phyloP scores from a whole-genome alignment of 2,888 invertebrate species.

The Caenorhabditis zanzibari region DNA sequence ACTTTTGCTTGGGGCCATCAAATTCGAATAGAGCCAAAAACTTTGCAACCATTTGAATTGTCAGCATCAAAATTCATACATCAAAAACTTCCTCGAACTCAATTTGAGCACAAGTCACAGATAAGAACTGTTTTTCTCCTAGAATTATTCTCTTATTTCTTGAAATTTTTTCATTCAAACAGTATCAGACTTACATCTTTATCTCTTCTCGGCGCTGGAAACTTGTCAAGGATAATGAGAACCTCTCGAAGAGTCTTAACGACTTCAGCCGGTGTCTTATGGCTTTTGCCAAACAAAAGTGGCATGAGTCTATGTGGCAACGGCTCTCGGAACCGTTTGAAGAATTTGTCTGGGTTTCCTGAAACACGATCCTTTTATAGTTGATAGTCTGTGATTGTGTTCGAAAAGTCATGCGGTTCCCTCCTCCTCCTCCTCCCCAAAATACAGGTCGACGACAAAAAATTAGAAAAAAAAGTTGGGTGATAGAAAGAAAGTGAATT shows the following conservation, averaged over 20 bases:
- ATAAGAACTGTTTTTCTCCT: background rate
- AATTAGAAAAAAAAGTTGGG: slow-evolving; percentile 18
- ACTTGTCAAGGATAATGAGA: slow-evolving; percentile 92
- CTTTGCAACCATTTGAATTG: background rate
- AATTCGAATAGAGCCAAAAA: too few relatives aligned
- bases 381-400: background rate
- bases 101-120: slow-evolving; percentile 16
- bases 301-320: slow-evolving; percentile 35
- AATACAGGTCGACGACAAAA: slow-evolving; percentile 14
- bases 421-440: slow-evolving; percentile 1
- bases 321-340: background rate
- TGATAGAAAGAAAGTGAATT: slow-evolving; percentile 27
- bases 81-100: background rate
- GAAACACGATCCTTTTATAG: slow-evolving; percentile 31
- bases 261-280: slow-evolving; percentile 91
- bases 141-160: background rate
- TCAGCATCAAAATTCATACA: background rate
- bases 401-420: slow-evolving; percentile 19
- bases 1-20: too few relatives aligned
- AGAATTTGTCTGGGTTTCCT: slow-evolving; percentile 26
- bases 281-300: slow-evolving; percentile 51
- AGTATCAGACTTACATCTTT: slow-evolving; percentile 21
- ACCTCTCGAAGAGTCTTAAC: slow-evolving; percentile 95
- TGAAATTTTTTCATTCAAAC: background rate
- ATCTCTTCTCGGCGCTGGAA: slow-evolving; percentile 17